These are phyloP conservation scores for Pentalonia nigronervosa DNA, from an alignment of 1,140 invertebrate species.

Conservation along the genomic window DNA sequence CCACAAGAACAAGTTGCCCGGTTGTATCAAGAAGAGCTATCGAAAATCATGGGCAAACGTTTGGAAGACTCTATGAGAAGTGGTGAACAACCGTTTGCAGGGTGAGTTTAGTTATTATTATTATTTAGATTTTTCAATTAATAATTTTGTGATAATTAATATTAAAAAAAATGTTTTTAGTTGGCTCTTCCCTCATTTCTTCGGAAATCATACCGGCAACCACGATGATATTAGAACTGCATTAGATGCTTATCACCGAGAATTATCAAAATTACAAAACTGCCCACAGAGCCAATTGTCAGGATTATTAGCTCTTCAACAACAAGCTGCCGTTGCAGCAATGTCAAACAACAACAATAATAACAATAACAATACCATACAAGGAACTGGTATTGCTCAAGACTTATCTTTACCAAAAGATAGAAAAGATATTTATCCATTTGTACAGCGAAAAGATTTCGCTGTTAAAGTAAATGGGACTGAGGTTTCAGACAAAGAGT, in stretches of 20 bases:
- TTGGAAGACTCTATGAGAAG: constrained; percentile 69
- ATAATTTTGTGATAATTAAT: neutral
- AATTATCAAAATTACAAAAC: constrained; percentile 78
- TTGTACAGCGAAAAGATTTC: constrained; percentile 53
- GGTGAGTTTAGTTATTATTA: constrained; percentile 67
- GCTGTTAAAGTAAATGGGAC: constrained; percentile 58
- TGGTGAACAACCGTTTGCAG: constrained; percentile 68
- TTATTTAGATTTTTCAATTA: neutral
- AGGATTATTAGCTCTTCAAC: constrained; percentile 57
- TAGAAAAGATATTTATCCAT: constrained; percentile 57
- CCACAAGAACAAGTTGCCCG: constrained; percentile 95
- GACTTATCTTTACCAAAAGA: constrained; percentile 83
- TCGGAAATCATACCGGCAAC: constrained; percentile 70
- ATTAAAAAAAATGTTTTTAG: neutral
- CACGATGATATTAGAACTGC: constrained; percentile 88
- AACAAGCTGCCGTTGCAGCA: constrained; percentile 42
- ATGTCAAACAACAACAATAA: constrained; percentile 56
- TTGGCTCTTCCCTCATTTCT: constrained; percentile 78
- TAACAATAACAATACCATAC: constrained; percentile 54
- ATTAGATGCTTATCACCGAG: constrained; percentile 89
- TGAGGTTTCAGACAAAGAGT: constrained; percentile 42
- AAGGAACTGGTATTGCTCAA: constrained; percentile 75
- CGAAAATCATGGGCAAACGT: constrained; percentile 86
- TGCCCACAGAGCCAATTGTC: constrained; percentile 58
- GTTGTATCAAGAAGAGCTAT: constrained; percentile 95